phyloP scores from a whole-genome alignment of 2,888 invertebrate genomes.

The Pseudococcus longispinus region DNA sequence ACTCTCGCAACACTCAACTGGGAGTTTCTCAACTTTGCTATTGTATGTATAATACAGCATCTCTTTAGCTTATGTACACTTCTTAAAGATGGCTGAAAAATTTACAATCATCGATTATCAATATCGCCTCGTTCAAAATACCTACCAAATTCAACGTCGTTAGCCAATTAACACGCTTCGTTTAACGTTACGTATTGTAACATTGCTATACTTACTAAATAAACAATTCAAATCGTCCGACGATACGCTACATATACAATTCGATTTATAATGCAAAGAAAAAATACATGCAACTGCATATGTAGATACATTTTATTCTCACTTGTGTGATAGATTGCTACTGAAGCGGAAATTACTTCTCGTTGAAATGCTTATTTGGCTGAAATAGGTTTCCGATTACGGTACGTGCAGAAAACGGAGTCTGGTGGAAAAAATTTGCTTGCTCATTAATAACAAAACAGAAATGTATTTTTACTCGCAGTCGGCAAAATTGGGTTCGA shows the following conservation, averaged over 20 bases:
- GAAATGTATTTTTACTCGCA: no score
- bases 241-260: not conserved
- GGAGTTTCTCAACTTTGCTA: constrained; percentile 3
- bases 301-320: not conserved
- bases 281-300: not conserved
- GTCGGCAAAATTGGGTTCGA: no score
- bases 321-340: not conserved
- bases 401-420: no score
- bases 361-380: no score
- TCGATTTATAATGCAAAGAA: not conserved
- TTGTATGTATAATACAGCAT: not conserved
- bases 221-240: not conserved
- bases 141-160: not conserved
- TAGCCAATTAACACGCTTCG: constrained; percentile 6
- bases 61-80: not conserved
- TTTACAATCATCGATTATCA: not conserved
- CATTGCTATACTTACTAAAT: not conserved
- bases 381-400: no score
- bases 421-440: no score
- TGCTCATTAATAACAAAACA: no score
- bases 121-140: not conserved
- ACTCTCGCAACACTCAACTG: not conserved
- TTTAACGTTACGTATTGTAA: not conserved
- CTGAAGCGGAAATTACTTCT: no score
- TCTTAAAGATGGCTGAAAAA: constrained; percentile 7